Evolutionary conservation across 2,113 vertebrate genomes (phyloP), one percentile per base, ranked within the genome.

Genomic region (Pomatostomus ruficeps): DNA sequence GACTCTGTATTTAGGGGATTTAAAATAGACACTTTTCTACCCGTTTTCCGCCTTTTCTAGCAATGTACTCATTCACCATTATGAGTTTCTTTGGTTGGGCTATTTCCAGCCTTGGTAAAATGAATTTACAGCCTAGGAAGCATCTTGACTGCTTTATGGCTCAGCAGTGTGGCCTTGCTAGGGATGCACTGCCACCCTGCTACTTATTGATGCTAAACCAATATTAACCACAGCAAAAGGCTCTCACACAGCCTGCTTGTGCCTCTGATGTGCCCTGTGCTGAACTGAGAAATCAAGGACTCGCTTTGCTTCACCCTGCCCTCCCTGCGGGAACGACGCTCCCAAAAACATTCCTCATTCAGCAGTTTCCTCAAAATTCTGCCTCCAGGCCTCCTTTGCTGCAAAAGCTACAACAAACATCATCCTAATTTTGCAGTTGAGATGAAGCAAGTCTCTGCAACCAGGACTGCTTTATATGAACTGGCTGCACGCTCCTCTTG

Each of bases 91-190:
- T 61, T 33, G 7, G n/a, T 18, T 3, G 0, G 20, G 31, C 9
- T 63, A 3, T 85, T 90, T 93, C 49, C 63, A 95, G 45, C 25
- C 35, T 57, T 38, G 22, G 25, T 42, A 54, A 92, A 85, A 76
- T 28, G 6, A 79, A 78, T 29, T 54, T 72, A 35, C 17, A 80
- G n/a, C 21, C 36, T 61, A 86, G 72, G 54, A 91, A 85, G 36
- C 5, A 19, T 25, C 57, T 91, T 85, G 75, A 48, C 40, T 51
- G 4, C 24, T 58, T 11, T 40, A 14, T 15, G 36, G 14, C 46
- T 72, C 1, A 2, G 52, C 52, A 63, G 10, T 2, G 43, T 46
- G 48, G 62, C 75, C 48, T 88, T 51, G 66, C 57, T 46, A 23
- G 13, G 25, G 23, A 20, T 63, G 43, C 17, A 62, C 43, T 92